Conservation (phyloP, 2,113 vertebrate genomes). For the Galbula dea region DNA sequence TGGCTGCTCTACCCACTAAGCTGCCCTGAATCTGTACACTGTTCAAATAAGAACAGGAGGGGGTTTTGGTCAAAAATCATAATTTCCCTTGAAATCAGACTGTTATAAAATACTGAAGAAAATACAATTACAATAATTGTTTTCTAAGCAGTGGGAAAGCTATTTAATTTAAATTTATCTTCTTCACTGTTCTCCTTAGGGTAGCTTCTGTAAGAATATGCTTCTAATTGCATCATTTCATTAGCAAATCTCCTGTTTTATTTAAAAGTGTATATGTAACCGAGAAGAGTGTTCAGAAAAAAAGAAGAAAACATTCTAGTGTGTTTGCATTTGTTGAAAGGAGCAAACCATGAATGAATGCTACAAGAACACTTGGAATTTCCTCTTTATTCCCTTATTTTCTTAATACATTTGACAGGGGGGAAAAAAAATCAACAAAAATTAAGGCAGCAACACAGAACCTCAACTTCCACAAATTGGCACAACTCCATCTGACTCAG, state of each 20-base stretch:
- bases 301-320: not conserved
- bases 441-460: not conserved
- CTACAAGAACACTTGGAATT: not conserved
- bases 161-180: not conserved
- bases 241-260: not conserved
- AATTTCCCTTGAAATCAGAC: not conserved
- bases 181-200: not conserved
- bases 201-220: not conserved
- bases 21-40: not conserved
- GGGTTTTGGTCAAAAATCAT: not conserved
- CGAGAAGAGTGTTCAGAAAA: not conserved
- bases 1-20: not conserved
- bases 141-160: not conserved
- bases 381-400: not conserved
- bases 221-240: not conserved
- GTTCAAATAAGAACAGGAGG: not conserved
- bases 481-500: not conserved
- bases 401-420: not conserved
- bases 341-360: not conserved
- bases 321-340: conserved; percentile 1
- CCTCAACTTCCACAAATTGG: not conserved
- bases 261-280: not conserved
- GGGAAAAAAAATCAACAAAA: not conserved
- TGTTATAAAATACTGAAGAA: not conserved
- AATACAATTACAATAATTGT: not conserved